These are phyloP conservation scores for Aptenodytes forsteri DNA, from an alignment of 2,113 vertebrate genomes.

Conservation along the genomic window DNA sequence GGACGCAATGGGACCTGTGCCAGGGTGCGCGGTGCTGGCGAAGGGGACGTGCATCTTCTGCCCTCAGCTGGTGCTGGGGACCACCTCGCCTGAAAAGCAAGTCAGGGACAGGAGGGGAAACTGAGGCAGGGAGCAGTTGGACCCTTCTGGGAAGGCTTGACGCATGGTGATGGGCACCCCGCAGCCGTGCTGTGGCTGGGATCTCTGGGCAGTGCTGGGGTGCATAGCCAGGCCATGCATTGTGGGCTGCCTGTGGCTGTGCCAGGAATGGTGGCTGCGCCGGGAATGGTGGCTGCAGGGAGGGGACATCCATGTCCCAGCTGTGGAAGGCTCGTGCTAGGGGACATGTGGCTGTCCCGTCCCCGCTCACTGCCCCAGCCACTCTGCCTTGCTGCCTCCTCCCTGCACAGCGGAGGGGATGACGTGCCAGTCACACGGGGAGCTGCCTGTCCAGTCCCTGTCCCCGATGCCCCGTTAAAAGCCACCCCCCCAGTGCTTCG, in stretches of 20 bases:
- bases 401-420: accelerated
- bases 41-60: background rate
- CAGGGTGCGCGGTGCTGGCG: accelerated
- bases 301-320: background rate
- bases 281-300: background rate
- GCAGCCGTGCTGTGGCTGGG: accelerated
- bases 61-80: background rate
- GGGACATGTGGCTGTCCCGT: background rate
- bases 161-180: background rate
- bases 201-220: background rate
- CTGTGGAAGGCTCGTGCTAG: background rate
- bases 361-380: background rate
- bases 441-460: background rate
- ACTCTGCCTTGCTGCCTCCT: background rate
- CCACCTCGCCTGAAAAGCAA: background rate
- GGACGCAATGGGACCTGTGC: accelerated
- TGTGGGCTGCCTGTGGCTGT: accelerated
- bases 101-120: background rate
- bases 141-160: background rate
- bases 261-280: background rate
- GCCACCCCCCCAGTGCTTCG: background rate
- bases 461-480: background rate
- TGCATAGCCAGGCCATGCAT: accelerated
- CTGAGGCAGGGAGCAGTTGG: background rate
- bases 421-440: background rate